A percentile compares a stretch with the other conserved stretches of the same genome.
Conservation (phyloP, 37 sponge, comb jelly and placozoan genomes). For the Theonella swinhoei region DNA sequence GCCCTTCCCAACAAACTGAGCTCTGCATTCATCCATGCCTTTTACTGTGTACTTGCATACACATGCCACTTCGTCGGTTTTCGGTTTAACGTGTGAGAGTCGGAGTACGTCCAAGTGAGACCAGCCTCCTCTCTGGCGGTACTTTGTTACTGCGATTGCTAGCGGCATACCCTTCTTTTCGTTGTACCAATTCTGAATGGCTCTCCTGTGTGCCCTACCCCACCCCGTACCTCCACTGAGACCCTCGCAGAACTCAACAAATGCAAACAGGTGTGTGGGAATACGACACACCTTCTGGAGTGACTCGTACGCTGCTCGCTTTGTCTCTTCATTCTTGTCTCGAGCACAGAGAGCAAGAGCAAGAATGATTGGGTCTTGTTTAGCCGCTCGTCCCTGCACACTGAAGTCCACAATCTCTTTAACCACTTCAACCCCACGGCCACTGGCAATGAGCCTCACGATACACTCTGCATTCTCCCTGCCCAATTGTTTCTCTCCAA, state of each 20-base stretch:
- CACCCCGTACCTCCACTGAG: conserved; percentile 75
- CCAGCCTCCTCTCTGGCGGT: conserved; percentile 76
- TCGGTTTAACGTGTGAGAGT: conserved; percentile 59
- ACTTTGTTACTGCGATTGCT: conserved; percentile 80
- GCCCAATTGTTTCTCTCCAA: conserved; percentile 70
- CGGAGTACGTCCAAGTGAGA: conserved; percentile 69
- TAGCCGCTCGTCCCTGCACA: conserved; percentile 69
- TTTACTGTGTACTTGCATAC: conserved; percentile 69
- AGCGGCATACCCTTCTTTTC: conserved; percentile 46
- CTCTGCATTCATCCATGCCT: conserved; percentile 48
- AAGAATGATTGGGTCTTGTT: conserved; percentile 77
- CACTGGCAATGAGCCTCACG: conserved; percentile 43
- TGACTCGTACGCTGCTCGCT: conserved; percentile 71
- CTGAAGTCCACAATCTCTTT: conserved; percentile 62
- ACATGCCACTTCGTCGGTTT: conserved; percentile 29
- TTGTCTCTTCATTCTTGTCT: conserved; percentile 43
- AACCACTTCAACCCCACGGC: conserved; percentile 65
- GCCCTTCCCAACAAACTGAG: conserved; percentile 17
- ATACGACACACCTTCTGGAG: conserved; percentile 66
- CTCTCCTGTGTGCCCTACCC: conserved; percentile 75
- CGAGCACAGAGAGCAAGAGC: conserved; percentile 78
- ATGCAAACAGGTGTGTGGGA: conserved; percentile 75
- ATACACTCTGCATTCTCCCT: conserved; percentile 69
- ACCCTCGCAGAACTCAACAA: conserved; percentile 61
- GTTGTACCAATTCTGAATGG: conserved; percentile 64